Base-by-base conservation (phyloP, 1,140 invertebrate genomes). In the Heterodera schachtii region DNA sequence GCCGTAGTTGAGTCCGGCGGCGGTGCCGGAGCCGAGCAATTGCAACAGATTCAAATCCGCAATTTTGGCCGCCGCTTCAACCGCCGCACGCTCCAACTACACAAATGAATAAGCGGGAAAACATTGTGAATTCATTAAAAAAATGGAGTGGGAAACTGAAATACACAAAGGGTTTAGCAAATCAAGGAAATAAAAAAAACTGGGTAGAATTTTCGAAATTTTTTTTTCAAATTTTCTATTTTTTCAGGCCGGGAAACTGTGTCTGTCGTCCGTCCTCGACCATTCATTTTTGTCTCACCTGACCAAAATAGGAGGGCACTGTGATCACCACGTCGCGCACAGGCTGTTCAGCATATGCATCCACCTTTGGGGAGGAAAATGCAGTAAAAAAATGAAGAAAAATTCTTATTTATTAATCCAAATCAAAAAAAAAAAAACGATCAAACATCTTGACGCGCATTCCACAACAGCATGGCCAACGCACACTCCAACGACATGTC, bases 281-380 rank as follows among this genome's bases (percentile, higher is more conserved):
- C 31, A 31, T 31, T 31, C 31, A 31, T 31, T 31, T 31, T 31
- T 31, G 31, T 31, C 52, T 11, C 52, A 64, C 11, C 16, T 64
- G 19, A 88, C 95, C 98, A 90, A 98, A 98, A 91, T 93, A 99
- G 1, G 95, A 93, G 64, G 98, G 98, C 1, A 99, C 95, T 0
- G 95, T 97, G 73, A 99, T 93, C 0, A 99, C 96, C 88, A 94
- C 95, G 91, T 99, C 97, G 85, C 94, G 96, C 19, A 98, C 94
- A n/a, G 92, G 91, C 57, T 90, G 87, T 5, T 84, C 88, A 8
- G 89, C 88, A 77, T 86, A 87, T 19, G 84, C 87, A 21, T 85
- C 84, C 3, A 86, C 83, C 52, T 88, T 87, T 73, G 88, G 80
- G 73, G 49, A 87, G 88, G 79, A 80, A 19, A 78, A 81, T 13